These are phyloP conservation scores for Pachymerium ferrugineum DNA, from an alignment of 2,888 invertebrate genomes.

Conservation along the genomic window DNA sequence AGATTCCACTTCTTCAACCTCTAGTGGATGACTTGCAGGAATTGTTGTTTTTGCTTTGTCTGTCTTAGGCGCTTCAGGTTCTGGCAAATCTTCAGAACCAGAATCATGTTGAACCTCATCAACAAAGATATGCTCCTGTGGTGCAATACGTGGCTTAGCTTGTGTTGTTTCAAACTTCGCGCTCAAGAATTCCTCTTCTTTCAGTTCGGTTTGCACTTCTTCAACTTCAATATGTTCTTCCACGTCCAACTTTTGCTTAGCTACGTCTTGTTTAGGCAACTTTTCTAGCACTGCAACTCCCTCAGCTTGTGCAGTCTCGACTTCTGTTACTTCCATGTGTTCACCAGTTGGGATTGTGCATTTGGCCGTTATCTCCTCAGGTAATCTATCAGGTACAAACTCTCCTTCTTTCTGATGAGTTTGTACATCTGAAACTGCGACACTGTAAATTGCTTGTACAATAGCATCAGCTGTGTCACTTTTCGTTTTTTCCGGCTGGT, in stretches of 20 bases:
- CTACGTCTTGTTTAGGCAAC: slow-evolving; percentile 33
- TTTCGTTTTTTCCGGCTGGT: slow-evolving; percentile 25
- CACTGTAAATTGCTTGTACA: slow-evolving; percentile 21
- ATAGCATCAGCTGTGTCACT: slow-evolving; percentile 29
- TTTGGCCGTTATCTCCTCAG: slow-evolving; percentile 27
- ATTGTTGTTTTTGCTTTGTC: slow-evolving; percentile 41
- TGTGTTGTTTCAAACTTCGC: background rate
- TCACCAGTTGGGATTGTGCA: slow-evolving; percentile 34
- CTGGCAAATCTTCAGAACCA: slow-evolving; percentile 26
- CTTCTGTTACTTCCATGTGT: slow-evolving; percentile 34
- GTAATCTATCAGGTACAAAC: slow-evolving; percentile 31
- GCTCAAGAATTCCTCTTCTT: slow-evolving; percentile 31
- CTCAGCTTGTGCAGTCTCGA: slow-evolving; percentile 18
- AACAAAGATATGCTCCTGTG: slow-evolving; percentile 33
- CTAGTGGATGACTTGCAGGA: slow-evolving; percentile 45
- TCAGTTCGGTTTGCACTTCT: slow-evolving; percentile 33
- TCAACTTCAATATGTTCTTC: slow-evolving; percentile 34
- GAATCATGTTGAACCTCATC: slow-evolving; percentile 29
- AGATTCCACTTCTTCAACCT: slow-evolving; percentile 48
- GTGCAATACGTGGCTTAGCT: slow-evolving; percentile 37
- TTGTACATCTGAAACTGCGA: slow-evolving; percentile 32
- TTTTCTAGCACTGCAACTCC: slow-evolving; percentile 28
- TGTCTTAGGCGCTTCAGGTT: slow-evolving; percentile 25
- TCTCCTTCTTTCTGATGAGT: slow-evolving; percentile 32
- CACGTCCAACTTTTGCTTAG: slow-evolving; percentile 17